Percentiles rank a stretch among this genome's conserved stretches.
Evolutionary conservation across 2,797 vertebrate species (phyloP).

Genomic region (Aselliscus stoliczkanus): DNA sequence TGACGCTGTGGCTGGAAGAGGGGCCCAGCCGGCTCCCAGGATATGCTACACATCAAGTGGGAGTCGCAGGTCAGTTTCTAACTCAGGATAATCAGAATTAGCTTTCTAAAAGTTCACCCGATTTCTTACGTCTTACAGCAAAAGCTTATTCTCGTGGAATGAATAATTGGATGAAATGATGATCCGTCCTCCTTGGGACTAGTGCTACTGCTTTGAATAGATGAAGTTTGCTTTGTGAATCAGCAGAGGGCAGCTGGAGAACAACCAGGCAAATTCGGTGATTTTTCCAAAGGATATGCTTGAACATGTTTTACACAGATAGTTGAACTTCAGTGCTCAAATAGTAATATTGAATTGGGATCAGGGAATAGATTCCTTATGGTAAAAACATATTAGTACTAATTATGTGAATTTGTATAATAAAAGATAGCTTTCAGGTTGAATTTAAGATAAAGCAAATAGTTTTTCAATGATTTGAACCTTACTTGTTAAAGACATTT

Average conservation of each 20-base stretch:
- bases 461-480: neutral
- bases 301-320: conserved; percentile 81
- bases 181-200: neutral
- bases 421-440: neutral
- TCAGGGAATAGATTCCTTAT: neutral
- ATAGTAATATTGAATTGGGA: conserved; percentile 34
- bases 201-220: neutral
- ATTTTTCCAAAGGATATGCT: conserved; percentile 77
- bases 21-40: conserved; percentile 88
- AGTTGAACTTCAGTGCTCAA: conserved; percentile 52
- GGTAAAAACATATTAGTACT: neutral
- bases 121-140: neutral
- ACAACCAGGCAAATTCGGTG: neutral
- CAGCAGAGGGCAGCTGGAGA: conserved; percentile 83
- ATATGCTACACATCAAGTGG: conserved; percentile 93
- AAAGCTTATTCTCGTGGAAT: neutral
- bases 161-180: neutral
- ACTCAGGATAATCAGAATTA: neutral
- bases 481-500: conserved; percentile 23
- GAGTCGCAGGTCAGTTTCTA: conserved; percentile 90
- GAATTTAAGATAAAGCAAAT: conserved; percentile 8
- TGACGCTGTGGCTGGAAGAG: conserved; percentile 89
- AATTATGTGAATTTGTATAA: neutral
- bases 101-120: neutral
- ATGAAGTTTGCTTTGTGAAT: neutral